Conservation (phyloP, 2,888 invertebrate genomes). For the Clanis bilineata region DNA sequence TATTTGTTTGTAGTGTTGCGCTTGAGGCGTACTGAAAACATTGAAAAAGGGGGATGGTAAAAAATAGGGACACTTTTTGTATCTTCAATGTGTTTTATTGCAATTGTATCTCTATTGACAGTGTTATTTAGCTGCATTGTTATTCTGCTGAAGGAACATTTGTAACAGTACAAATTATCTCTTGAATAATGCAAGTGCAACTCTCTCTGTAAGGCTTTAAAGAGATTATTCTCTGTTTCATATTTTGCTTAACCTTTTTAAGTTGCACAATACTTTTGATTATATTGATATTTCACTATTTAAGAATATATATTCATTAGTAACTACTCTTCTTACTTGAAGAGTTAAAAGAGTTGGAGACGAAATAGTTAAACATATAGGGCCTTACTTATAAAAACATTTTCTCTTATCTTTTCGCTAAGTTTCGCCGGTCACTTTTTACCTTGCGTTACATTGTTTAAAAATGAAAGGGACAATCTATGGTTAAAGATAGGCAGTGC, state of each 20-base stretch:
- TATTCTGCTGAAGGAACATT: background rate
- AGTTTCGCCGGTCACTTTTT: no score
- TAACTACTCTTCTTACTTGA: no score
- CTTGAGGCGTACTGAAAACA: conserved; percentile 8
- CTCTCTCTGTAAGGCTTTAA: background rate
- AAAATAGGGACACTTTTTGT: background rate
- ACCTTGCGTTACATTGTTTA: no score
- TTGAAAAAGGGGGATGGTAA: background rate
- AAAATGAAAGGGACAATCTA: no score
- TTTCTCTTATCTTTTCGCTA: no score
- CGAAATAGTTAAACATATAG: no score
- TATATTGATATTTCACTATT: background rate
- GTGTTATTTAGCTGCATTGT: background rate
- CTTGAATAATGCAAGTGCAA: conserved; percentile 1
- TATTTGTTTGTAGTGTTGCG: conserved; percentile 1
- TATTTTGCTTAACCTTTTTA: background rate
- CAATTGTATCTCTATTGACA: conserved; percentile 6
- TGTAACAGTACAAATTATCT: background rate
- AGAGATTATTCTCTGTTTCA: background rate
- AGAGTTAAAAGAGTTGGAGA: no score
- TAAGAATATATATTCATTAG: background rate
- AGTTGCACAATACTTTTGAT: background rate
- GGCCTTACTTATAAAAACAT: no score
- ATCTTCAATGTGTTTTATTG: background rate
- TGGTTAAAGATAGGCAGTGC: no score